phyloP scores from a whole-genome alignment of 2,888 invertebrate genomes.

The Chelonus formosanus region DNA sequence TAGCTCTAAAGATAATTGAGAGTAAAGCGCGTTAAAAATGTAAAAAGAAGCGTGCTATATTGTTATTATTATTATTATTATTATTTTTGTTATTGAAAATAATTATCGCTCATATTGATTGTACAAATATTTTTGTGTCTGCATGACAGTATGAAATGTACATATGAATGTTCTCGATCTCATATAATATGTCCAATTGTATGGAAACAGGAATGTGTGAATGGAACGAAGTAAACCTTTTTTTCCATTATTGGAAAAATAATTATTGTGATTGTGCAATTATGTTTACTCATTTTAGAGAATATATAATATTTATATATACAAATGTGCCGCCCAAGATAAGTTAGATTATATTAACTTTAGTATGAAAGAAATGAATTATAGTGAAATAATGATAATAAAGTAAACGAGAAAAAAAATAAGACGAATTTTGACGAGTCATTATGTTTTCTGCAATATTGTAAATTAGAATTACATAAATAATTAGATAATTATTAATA shows the following conservation, averaged over 20 bases:
- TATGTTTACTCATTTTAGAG: slow-evolving; percentile 45
- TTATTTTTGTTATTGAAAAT: neutral
- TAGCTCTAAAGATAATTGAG: no score
- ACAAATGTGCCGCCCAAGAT: slow-evolving; percentile 37
- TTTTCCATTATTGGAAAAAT: no score
- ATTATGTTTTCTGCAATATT: slow-evolving; percentile 15
- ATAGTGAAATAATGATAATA: neutral
- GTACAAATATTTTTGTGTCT: slow-evolving; percentile 37
- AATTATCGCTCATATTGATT: slow-evolving; percentile 35
- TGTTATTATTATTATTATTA: no score
- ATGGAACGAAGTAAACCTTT: neutral
- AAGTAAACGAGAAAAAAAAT: slow-evolving; percentile 22
- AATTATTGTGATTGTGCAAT: slow-evolving; percentile 29
- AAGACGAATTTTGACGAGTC: slow-evolving; percentile 18
- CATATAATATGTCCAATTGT: neutral
- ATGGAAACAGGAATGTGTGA: neutral
- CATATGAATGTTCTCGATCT: slow-evolving; percentile 11
- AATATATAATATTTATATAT: slow-evolving; percentile 41
- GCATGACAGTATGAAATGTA: neutral
- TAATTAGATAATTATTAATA: slow-evolving; percentile 12
- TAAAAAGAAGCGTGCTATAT: neutral
- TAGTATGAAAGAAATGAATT: slow-evolving; percentile 11
- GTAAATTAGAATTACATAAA: neutral
- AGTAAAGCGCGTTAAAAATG: slow-evolving; percentile 8
- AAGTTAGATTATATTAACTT: slow-evolving; percentile 20